Evolutionary conservation across 2,888 invertebrate species (phyloP).

Genomic region (Buathra laborator): DNA sequence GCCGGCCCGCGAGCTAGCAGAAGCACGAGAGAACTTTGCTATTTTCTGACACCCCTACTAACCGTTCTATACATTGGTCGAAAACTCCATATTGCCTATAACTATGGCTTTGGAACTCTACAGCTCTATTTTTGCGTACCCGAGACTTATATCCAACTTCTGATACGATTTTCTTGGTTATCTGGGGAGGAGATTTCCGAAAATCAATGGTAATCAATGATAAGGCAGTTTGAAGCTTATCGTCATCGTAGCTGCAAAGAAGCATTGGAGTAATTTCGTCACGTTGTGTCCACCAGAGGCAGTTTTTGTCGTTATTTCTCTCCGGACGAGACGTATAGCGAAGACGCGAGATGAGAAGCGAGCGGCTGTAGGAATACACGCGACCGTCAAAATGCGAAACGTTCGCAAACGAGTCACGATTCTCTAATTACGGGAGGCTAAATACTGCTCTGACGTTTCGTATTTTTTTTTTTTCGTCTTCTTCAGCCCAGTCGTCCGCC

Average conservation of each 20-base stretch:
- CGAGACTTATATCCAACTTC: not conserved
- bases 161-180: not conserved
- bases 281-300: constrained; percentile 54
- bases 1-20: constrained; percentile 80
- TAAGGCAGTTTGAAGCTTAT: too few species aligned
- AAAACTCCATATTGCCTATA: constrained; percentile 31
- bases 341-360: constrained; percentile 52
- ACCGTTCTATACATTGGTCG: constrained; percentile 53
- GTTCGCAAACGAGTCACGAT: constrained; percentile 85
- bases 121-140: not conserved
- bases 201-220: not conserved
- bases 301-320: constrained; percentile 44
- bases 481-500: constrained; percentile 10
- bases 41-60: constrained; percentile 77
- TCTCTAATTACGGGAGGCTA: constrained; percentile 84
- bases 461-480: constrained; percentile 45
- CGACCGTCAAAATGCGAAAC: constrained; percentile 79
- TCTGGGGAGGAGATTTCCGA: not conserved
- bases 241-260: not conserved
- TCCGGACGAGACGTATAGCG: constrained; percentile 48
- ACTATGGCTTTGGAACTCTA: not conserved
- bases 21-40: constrained; percentile 72
- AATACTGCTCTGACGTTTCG: constrained; percentile 84
- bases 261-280: constrained; percentile 29
- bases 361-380: constrained; percentile 44